Base-by-base conservation (phyloP, 2,888 invertebrate species). In the Caenorhabditis afra region DNA sequence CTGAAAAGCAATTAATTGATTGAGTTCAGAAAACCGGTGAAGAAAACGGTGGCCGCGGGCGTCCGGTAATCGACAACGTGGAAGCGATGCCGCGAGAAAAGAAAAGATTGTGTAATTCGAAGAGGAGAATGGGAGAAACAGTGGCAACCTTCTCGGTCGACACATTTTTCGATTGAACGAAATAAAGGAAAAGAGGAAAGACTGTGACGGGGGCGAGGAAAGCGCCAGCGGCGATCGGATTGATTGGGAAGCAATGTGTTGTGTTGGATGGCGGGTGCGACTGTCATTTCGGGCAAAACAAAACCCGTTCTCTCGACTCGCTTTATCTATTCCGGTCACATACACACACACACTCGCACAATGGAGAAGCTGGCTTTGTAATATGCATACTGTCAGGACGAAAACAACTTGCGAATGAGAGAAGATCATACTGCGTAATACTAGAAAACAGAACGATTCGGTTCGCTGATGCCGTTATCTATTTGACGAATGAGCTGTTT, bases 301-400 rank as follows among this genome's bases (percentile, higher is more conserved):
- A 75, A 75, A 75, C 75, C 75, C 75, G 75, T 75, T 75, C 47
- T 75, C 58, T 53, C 52, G 61, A 57, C 62, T 71, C 41, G 64
- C 64, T 73, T 58, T 73, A 73, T 73, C 73, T 73, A 73, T 73
- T 71, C 71, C 37, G 59, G 68, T 68, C 68, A 16, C 52, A 44
- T 50, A 41, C 58, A 50, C 23, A 47, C 47, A 47, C 47, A 47
- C 47, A 47, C 22, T 20, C 39, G 14, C n/a, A n/a, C n/a, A n/a
- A n/a, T n/a, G n/a, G n/a, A n/a, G n/a, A n/a, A n/a, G n/a, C 20
- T 57, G 22, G 22, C n/a, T 37, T 35, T 22, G 57, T 58, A 57
- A 23, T 50, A 47, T 62, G 49, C 57, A 47, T 49, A 71, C 53
- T 39, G 71, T 49, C 49, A 45, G 20, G 45, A 47, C 53, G 47